These are phyloP conservation scores for Apostichopus leukothele DNA, from an alignment of 53 echinoderm and acorn worm genomes.

Conservation along the genomic window DNA sequence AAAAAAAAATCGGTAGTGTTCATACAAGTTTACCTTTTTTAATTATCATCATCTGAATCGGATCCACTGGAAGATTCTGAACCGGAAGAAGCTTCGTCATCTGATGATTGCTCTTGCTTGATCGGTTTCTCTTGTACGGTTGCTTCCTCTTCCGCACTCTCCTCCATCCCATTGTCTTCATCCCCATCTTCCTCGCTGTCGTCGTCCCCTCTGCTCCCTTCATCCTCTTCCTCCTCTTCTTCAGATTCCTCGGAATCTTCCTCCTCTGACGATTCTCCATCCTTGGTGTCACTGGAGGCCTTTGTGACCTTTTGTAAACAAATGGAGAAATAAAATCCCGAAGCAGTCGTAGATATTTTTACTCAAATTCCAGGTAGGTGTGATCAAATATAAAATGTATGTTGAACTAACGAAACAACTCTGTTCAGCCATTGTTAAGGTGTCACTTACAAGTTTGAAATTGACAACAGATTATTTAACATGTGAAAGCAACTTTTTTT, in stretches of 20 bases:
- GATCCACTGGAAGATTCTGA: constrained; percentile 52
- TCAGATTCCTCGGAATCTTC: constrained; percentile 47
- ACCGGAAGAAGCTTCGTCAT: constrained; percentile 55
- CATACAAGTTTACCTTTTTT: too few relatives aligned
- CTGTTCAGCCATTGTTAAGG: too few relatives aligned
- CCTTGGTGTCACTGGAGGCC: not conserved
- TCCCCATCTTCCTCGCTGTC: constrained; percentile 68
- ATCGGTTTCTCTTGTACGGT: constrained; percentile 33
- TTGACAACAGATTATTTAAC: too few relatives aligned
- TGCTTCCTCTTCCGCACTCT: constrained; percentile 30
- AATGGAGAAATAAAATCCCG: not conserved
- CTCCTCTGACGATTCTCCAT: constrained; percentile 48
- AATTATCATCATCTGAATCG: constrained; percentile 1
- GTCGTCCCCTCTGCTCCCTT: constrained; percentile 47
- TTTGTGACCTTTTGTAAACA: constrained; percentile 6
- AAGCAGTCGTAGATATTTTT: too few relatives aligned
- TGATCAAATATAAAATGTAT: too few relatives aligned
- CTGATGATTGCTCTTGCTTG: constrained; percentile 47
- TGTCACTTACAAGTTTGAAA: too few relatives aligned
- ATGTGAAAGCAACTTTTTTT: too few relatives aligned
- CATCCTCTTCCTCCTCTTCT: constrained; percentile 54
- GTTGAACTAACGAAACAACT: too few relatives aligned
- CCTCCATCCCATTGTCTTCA: constrained; percentile 15
- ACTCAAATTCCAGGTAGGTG: too few relatives aligned
- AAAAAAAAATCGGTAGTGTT: too few relatives aligned